Evolutionary conservation across 2,797 vertebrate genomes (phyloP).

Genomic region (Yasuhikotakia modesta): DNA sequence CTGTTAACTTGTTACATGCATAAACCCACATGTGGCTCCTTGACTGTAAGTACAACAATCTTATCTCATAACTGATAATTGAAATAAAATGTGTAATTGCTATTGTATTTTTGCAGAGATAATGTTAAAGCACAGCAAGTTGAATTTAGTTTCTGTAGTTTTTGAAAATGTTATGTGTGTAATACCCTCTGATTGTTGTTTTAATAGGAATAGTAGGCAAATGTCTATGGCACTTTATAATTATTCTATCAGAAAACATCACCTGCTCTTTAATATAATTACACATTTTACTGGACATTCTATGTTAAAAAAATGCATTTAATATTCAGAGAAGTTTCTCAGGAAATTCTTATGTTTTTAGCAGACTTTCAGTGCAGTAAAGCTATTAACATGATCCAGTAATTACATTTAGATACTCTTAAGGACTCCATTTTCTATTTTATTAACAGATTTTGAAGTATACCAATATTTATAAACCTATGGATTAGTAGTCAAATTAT

Average conservation of each 20-base stretch:
- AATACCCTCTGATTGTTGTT: neutral
- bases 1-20: slow-evolving; percentile 61
- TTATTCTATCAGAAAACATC: neutral
- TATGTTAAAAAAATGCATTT: neutral
- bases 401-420: neutral
- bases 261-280: neutral
- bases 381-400: too few relatives aligned
- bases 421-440: too few relatives aligned
- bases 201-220: neutral
- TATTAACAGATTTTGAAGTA: neutral
- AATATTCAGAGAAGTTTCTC: neutral
- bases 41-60: slow-evolving; percentile 65
- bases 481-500: neutral
- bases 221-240: neutral
- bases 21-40: slow-evolving; percentile 63
- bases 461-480: neutral
- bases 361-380: too few relatives aligned
- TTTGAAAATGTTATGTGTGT: neutral
- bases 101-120: neutral
- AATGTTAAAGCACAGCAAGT: neutral
- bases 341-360: too few relatives aligned
- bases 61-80: slow-evolving; percentile 45
- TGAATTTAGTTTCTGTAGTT: neutral
- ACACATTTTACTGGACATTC: neutral
- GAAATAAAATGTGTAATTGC: neutral